Conservation (phyloP, 2,113 vertebrate genomes). For the Struthio camelus region DNA sequence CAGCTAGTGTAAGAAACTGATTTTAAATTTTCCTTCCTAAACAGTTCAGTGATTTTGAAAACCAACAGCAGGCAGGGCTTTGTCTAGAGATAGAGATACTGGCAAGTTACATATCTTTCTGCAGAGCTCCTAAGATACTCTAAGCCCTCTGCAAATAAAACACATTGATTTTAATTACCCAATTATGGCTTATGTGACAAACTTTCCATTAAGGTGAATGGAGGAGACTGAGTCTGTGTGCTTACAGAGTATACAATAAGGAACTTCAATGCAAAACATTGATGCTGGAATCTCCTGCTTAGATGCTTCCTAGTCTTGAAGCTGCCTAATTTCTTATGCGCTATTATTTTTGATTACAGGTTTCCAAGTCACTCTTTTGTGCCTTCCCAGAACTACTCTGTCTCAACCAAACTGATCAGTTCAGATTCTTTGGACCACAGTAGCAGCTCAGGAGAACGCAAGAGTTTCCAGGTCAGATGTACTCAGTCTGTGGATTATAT, state of each 20-base stretch:
- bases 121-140: not conserved
- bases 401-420: not conserved
- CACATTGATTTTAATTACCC: not conserved
- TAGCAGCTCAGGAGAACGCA: not conserved
- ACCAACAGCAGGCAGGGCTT: not conserved
- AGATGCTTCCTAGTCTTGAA: not conserved
- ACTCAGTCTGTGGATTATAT: not conserved
- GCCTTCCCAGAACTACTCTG: not conserved
- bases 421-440: not conserved
- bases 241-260: not conserved
- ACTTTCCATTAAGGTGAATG: not conserved
- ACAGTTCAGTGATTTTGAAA: not conserved
- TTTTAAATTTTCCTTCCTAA: not conserved
- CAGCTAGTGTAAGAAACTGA: not conserved
- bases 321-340: not conserved
- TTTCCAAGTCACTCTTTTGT: not conserved
- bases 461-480: not conserved
- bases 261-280: not conserved
- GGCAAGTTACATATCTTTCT: not conserved
- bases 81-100: not conserved
- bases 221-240: not conserved
- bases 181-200: not conserved
- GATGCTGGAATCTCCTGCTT: not conserved
- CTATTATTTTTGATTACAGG: not conserved
- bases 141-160: not conserved